phyloP scores from a whole-genome alignment of 2,888 invertebrate species.

The Zaprionus lineosus region DNA sequence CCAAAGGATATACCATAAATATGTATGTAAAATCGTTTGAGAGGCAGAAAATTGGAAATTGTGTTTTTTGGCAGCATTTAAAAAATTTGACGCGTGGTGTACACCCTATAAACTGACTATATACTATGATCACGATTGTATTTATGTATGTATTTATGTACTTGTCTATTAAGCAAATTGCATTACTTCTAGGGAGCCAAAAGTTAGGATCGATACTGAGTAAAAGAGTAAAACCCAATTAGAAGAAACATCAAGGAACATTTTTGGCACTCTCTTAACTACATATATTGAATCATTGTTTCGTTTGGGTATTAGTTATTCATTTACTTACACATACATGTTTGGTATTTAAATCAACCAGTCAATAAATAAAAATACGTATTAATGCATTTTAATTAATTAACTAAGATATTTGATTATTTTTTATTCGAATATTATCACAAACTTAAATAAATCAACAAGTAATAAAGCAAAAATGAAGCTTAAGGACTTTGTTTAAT shows the following conservation, averaged over 20 bases:
- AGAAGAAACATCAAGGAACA: conserved; percentile 7
- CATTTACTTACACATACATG: background rate
- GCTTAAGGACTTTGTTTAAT: conserved; percentile 25
- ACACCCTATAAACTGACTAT: conserved; percentile 62
- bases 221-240: conserved; percentile 11
- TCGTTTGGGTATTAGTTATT: too few relatives aligned
- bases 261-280: conserved; percentile 25
- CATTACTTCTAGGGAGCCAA: conserved; percentile 60
- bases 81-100: conserved; percentile 39
- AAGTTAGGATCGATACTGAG: conserved; percentile 11
- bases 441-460: conserved; percentile 29
- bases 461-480: conserved; percentile 19
- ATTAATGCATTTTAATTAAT: conserved; percentile 41
- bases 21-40: conserved; percentile 43
- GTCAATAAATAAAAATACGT: conserved; percentile 40
- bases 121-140: conserved; percentile 67
- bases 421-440: conserved; percentile 11
- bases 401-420: conserved; percentile 30
- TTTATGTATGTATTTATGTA: conserved; percentile 70
- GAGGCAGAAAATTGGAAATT: conserved; percentile 29
- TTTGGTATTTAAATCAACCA: conserved; percentile 5
- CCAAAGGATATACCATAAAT: too few relatives aligned
- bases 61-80: conserved; percentile 68
- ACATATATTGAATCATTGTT: too few relatives aligned
- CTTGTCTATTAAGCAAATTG: conserved; percentile 61